phyloP scores from a whole-genome alignment of 2,113 vertebrate species.

The Podiceps cristatus region DNA sequence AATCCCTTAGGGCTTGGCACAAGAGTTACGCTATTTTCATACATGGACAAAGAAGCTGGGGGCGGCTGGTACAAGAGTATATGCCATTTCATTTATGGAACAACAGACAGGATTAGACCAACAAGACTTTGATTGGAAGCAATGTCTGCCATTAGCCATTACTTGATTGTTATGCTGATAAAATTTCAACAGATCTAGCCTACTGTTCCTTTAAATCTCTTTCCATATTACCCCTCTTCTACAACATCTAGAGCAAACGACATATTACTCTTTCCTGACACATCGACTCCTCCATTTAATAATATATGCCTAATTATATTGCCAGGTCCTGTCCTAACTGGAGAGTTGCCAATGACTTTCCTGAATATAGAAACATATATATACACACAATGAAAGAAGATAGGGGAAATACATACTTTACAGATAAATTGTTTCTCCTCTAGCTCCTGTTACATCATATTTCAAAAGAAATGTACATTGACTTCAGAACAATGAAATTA shows the following conservation, averaged over 20 bases:
- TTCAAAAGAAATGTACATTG: slow-evolving; percentile 31
- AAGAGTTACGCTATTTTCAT: not conserved
- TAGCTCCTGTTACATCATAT: slow-evolving; percentile 18
- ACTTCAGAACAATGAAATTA: slow-evolving; percentile 14
- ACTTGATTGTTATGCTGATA: not conserved
- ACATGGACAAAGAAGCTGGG: not conserved
- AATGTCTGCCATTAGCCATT: not conserved
- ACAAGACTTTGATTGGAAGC: not conserved
- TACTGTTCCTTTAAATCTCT: slow-evolving; percentile 44
- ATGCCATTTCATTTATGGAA: not conserved
- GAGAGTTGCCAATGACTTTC: slow-evolving; percentile 58
- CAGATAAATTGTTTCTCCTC: slow-evolving; percentile 40
- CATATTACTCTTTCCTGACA: slow-evolving; percentile 48
- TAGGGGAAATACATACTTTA: slow-evolving; percentile 24
- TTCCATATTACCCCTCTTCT: not conserved
- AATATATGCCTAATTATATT: slow-evolving; percentile 56
- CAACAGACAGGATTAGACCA: not conserved
- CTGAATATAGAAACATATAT: slow-evolving; percentile 29
- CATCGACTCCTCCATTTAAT: slow-evolving; percentile 36
- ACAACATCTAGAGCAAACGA: slow-evolving; percentile 28
- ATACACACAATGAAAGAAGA: slow-evolving; percentile 20
- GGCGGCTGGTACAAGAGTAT: not conserved
- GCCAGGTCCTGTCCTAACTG: slow-evolving; percentile 52
- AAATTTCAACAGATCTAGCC: slow-evolving; percentile 19
- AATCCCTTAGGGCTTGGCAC: not conserved